Evolutionary conservation across 2,797 vertebrate genomes (phyloP).

Genomic region (Scyliorhinus canicula): DNA sequence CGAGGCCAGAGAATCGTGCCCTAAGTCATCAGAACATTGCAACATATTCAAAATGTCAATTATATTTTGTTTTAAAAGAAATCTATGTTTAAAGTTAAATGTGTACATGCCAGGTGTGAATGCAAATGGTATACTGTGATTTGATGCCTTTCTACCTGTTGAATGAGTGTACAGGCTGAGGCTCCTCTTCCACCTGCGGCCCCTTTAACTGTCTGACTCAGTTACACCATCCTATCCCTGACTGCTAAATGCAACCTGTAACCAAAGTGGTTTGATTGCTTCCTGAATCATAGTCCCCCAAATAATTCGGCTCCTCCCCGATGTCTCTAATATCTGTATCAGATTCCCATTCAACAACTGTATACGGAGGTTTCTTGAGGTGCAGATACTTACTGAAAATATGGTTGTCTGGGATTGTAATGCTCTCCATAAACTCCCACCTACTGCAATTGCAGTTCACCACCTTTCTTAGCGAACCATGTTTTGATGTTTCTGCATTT

Average conservation of each 20-base stretch:
- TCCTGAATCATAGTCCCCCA: background rate
- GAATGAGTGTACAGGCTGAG: background rate
- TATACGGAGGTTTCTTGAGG: background rate
- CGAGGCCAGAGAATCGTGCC: too few species aligned
- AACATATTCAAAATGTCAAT: background rate
- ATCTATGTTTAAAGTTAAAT: background rate
- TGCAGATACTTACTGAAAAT: background rate
- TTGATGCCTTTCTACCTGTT: background rate
- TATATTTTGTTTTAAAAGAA: background rate
- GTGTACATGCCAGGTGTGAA: background rate
- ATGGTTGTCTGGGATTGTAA: too few species aligned
- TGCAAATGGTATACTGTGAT: background rate
- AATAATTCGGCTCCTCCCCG: background rate
- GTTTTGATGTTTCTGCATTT: too few species aligned
- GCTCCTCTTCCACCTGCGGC: background rate
- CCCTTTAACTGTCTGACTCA: background rate
- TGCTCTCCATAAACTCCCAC: too few species aligned
- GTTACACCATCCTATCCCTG: background rate
- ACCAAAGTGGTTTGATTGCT: background rate
- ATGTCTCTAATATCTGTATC: background rate
- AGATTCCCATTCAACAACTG: background rate
- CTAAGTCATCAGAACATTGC: background rate
- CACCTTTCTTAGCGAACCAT: too few species aligned
- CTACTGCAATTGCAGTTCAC: too few species aligned
- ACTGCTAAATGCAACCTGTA: background rate